Evolutionary conservation across 2,888 invertebrate species (phyloP), one percentile per base, ranked within the genome.

Genomic region (Ceratothoa steindachneri): DNA sequence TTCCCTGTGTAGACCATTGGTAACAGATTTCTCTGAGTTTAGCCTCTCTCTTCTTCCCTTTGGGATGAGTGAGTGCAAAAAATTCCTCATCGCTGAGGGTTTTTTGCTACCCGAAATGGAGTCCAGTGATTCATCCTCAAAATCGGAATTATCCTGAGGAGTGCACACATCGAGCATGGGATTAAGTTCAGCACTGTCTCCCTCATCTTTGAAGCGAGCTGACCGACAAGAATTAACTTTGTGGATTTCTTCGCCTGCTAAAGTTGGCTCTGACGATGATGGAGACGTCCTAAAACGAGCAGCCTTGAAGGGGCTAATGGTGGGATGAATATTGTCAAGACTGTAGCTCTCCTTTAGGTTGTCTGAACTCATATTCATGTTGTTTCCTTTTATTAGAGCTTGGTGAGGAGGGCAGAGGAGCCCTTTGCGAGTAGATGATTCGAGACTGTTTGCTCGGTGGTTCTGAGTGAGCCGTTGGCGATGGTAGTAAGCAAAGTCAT

Each of bases 1-100:
- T 52, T 75, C 78, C 15, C 75, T 71, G 22, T 75, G 73, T 5
- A 78, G 71, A n/a, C 78, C 78, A 67, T 78, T 78, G 29, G 74
- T 27, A 24, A 73, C 53, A 41, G 72, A 51, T 52, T 72, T 75
- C 27, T 67, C 66, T 30, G 72, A 28, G 12, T 24, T 24, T n/a
- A 60, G 24, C 27, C 19, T 60, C 15, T 66, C 60, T n/a, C 71
- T 60, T 64, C 51, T 53, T 1, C 69, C 29, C n/a, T 66, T 67
- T 28, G 74, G 69, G 30, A 71, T 31, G 2, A 64, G 51, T 15
- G 51, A 28, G 19, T 41, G 52, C 69, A 69, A 69, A n/a, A 71
- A 71, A n/a, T 55, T 53, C 24, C 73, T 52, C 22, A 30, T 70
- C 5, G 29, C 27, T 4, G 30, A 30, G 27, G 28, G 19, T 30